These are phyloP conservation scores for Ornithorhynchus anatinus DNA, from an alignment of 2,113 vertebrate species.

Conservation along the genomic window DNA sequence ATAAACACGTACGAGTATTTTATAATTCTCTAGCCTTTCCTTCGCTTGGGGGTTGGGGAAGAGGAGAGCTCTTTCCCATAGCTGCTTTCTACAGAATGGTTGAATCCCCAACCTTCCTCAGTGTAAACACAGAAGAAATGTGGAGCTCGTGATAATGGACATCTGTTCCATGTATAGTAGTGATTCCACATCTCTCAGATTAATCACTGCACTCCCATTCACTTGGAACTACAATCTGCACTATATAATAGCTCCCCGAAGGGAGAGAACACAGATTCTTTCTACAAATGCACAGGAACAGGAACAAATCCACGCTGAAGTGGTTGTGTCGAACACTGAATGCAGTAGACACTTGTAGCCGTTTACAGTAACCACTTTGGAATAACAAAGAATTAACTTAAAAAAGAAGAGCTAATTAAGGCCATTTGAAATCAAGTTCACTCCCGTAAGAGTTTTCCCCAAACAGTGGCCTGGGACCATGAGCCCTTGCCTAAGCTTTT, in stretches of 20 bases:
- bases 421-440: constrained; percentile 37
- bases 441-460: constrained; percentile 49
- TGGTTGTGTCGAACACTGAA: constrained; percentile 25
- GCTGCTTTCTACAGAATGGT: constrained; percentile 47
- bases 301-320: constrained; percentile 53
- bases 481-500: constrained; percentile 51
- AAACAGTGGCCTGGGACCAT: constrained; percentile 20
- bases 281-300: constrained; percentile 55
- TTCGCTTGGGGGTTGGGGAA: constrained; percentile 29
- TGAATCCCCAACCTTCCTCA: constrained; percentile 57
- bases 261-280: constrained; percentile 62
- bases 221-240: constrained; percentile 62
- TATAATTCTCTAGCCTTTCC: constrained; percentile 65
- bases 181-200: constrained; percentile 59
- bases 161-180: constrained; percentile 68
- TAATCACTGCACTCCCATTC: constrained; percentile 66
- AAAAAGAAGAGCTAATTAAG: constrained; percentile 44
- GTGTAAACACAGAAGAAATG: constrained; percentile 75
- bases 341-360: constrained; percentile 32
- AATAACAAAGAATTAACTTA: constrained; percentile 29
- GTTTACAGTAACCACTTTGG: constrained; percentile 28
- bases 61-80: constrained; percentile 56
- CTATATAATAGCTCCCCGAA: constrained; percentile 60
- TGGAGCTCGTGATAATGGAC: constrained; percentile 71
- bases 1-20: constrained; percentile 65